Evolutionary conservation across 2,797 vertebrate species (phyloP).

Genomic region (Hydrocynus forskahlii): DNA sequence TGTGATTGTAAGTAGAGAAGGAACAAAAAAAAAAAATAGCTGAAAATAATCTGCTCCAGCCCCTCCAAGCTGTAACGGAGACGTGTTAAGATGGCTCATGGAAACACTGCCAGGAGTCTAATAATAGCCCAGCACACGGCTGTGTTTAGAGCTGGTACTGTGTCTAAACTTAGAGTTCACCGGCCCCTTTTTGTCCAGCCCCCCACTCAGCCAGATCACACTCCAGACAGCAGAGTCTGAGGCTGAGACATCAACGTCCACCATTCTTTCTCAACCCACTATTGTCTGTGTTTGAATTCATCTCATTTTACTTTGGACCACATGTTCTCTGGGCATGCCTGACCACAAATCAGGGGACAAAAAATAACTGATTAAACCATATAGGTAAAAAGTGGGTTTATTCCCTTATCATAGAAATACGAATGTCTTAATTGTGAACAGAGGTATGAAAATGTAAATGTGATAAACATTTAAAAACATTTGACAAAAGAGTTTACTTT

Average conservation of each 20-base stretch:
- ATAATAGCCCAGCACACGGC: slow-evolving; percentile 78
- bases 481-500: too few relatives aligned
- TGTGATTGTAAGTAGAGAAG: slow-evolving; percentile 5
- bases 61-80: slow-evolving; percentile 57
- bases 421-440: too few relatives aligned
- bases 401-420: too few relatives aligned
- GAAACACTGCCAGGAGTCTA: slow-evolving; percentile 71
- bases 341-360: not conserved
- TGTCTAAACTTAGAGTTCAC: slow-evolving; percentile 74
- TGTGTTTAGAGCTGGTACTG: slow-evolving; percentile 72
- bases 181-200: slow-evolving; percentile 36
- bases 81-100: slow-evolving; percentile 61
- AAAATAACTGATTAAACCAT: not conserved
- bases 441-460: too few relatives aligned
- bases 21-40: slow-evolving; percentile 43
- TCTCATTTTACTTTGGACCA: not conserved
- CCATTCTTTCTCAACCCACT: not conserved
- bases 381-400: not conserved
- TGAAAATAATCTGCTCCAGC: slow-evolving; percentile 64
- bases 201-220: slow-evolving; percentile 34
- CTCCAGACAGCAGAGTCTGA: slow-evolving; percentile 7
- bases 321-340: not conserved
- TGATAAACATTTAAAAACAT: too few relatives aligned
- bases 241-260: not conserved
- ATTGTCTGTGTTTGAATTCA: not conserved